Evolutionary conservation across 37 sponge, comb jelly and placozoan genomes (phyloP).

Genomic region (Spongilla lacustris): DNA sequence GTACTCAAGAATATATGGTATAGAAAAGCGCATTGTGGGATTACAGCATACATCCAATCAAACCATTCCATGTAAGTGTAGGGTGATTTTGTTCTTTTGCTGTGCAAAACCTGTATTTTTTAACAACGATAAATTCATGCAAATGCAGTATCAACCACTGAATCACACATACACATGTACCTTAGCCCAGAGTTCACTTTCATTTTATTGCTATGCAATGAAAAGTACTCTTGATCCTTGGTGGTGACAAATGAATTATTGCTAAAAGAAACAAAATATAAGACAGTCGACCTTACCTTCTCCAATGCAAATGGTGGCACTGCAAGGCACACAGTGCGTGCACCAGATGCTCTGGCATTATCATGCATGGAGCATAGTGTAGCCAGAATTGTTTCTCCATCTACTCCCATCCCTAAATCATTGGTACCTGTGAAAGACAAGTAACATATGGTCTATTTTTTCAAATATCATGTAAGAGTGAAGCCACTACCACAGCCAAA

Average conservation of each 20-base stretch:
- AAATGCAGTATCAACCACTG: not conserved
- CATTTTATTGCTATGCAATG: not conserved
- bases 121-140: not conserved
- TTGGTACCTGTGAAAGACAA: not conserved
- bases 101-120: no score
- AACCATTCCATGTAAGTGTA: no score
- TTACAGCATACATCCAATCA: no score
- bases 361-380: conserved; percentile 4
- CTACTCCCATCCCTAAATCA: conserved; percentile 1
- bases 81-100: no score
- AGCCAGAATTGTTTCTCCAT: not conserved
- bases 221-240: not conserved
- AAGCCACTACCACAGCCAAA: no score
- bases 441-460: no score
- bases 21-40: no score
- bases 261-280: no score
- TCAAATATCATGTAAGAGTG: no score
- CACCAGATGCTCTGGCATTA: conserved; percentile 1
- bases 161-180: not conserved
- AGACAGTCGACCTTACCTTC: not conserved
- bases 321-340: not conserved
- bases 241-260: no score
- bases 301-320: not conserved
- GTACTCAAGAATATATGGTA: no score
- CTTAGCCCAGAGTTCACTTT: not conserved